phyloP scores from a whole-genome alignment of 1,140 invertebrate species.

The Solenopsis fugax region DNA sequence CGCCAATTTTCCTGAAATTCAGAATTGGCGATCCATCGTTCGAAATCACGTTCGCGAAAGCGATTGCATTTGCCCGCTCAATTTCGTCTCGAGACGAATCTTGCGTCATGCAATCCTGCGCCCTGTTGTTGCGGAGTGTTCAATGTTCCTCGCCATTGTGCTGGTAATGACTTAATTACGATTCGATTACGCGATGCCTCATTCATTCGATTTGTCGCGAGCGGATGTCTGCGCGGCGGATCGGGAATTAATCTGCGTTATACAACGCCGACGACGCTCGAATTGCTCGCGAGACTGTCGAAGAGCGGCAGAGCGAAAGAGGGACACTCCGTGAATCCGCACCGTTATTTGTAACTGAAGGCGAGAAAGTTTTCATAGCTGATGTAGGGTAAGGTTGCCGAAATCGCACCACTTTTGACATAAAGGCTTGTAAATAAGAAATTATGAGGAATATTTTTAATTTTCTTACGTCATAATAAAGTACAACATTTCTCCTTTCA shows the following conservation, averaged over 20 bases:
- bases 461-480: too few relatives aligned
- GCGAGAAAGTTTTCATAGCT: constrained; percentile 3
- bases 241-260: constrained; percentile 60
- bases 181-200: constrained; percentile 68
- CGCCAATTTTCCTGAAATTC: constrained; percentile 19
- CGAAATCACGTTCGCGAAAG: neutral
- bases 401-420: too few relatives aligned
- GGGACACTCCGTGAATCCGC: neutral
- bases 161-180: constrained; percentile 71
- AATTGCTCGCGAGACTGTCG: neutral
- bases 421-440: too few relatives aligned
- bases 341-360: neutral
- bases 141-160: constrained; percentile 51
- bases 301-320: neutral
- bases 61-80: neutral
- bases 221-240: neutral
- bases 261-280: constrained; percentile 34
- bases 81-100: neutral
- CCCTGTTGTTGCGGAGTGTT: constrained; percentile 48
- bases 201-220: constrained; percentile 58
- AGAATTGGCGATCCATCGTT: neutral
- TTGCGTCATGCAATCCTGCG: neutral
- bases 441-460: too few relatives aligned
- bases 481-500: too few relatives aligned
- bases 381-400: too few relatives aligned